Conservation (phyloP, 2,113 vertebrate species). For the Corythornis vintsioides region DNA sequence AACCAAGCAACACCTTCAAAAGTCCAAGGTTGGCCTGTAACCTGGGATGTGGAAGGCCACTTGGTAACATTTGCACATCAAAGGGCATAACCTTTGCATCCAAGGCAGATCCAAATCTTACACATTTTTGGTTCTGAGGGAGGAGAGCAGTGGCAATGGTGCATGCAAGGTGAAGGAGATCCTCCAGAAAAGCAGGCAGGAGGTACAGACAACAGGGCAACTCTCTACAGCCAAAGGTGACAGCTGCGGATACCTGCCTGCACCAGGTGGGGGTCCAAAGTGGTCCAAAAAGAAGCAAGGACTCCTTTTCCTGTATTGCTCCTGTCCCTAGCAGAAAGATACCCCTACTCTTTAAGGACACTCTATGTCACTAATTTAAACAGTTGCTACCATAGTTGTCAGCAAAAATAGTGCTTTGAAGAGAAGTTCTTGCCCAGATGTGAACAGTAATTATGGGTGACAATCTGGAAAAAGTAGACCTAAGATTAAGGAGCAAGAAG, state of each 20-base stretch:
- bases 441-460: not conserved
- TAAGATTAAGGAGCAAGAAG: not conserved
- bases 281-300: not conserved
- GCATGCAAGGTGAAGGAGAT: not conserved
- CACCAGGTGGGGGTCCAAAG: accelerated
- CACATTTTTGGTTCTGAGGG: not conserved
- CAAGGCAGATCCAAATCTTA: not conserved
- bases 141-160: not conserved
- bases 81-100: not conserved
- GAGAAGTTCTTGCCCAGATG: not conserved
- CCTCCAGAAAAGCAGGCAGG: not conserved
- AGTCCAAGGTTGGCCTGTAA: not conserved
- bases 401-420: not conserved
- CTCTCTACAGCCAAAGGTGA: not conserved
- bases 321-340: not conserved
- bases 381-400: not conserved
- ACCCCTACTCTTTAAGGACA: accelerated
- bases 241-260: not conserved
- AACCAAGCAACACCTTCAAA: not conserved
- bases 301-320: not conserved
- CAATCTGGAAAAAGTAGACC: not conserved
- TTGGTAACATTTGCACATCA: not conserved
- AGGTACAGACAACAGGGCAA: not conserved
- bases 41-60: not conserved
- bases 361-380: not conserved